Conservation (phyloP, 2,888 invertebrate genomes). For the Limnephilus auricula region DNA sequence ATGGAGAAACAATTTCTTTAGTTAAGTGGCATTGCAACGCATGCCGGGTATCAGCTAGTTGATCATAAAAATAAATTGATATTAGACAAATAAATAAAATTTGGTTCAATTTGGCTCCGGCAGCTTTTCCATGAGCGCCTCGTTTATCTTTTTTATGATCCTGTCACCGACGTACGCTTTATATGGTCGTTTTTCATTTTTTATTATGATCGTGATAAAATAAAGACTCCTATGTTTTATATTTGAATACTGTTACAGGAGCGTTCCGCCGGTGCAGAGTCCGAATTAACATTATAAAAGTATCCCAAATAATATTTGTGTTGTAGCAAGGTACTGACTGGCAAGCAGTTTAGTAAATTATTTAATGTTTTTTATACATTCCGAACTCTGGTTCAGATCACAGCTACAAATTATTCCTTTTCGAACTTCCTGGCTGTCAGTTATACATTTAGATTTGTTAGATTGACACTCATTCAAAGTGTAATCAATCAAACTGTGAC, state of each 20-base stretch:
- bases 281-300: not conserved
- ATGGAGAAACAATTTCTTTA: too few species aligned
- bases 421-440: too few species aligned
- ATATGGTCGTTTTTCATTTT: not conserved
- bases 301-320: not conserved
- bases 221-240: not conserved
- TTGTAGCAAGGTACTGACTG: too few species aligned
- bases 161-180: not conserved
- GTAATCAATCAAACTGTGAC: not conserved
- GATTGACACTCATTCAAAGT: too few species aligned
- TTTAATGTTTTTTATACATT: too few species aligned
- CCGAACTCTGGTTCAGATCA: too few species aligned
- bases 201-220: not conserved
- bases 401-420: too few species aligned
- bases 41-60: too few species aligned
- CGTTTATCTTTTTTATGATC: conserved; percentile 2
- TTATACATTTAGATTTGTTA: too few species aligned
- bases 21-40: too few species aligned
- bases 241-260: not conserved
- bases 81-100: not conserved
- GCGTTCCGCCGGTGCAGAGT: not conserved
- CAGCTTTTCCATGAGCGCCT: not conserved
- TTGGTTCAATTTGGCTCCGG: not conserved
- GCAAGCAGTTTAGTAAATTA: too few species aligned
- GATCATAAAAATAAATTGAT: not conserved